Evolutionary conservation across 2,888 invertebrate species (phyloP), one percentile per base, ranked within the genome.

Genomic region (Calliopum simillimum): DNA sequence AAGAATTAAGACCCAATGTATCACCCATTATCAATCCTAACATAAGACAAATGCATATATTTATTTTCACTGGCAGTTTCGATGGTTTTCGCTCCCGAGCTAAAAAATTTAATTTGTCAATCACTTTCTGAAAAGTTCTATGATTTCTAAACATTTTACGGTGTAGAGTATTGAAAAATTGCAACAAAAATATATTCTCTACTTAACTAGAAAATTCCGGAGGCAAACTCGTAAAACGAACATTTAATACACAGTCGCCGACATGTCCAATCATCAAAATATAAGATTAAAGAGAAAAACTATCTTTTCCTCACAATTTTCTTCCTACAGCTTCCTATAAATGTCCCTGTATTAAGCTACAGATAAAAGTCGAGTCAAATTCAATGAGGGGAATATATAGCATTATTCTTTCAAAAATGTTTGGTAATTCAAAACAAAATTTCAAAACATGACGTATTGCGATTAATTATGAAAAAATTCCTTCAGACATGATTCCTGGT

Each of bases 1-100:
- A n/a, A n/a, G n/a, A n/a, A n/a, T n/a, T n/a, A n/a, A n/a, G n/a
- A 23, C 23, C 56, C 25, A 56, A 56, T 16, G 14, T 23, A 25
- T 56, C 56, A 25, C 56, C 23, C 21, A 56, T 25, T 12, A 56
- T 56, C 23, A 56, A 56, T 23, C 23, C 56, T 56, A 56, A 56
- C 14, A 56, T 3, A 13, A 56, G 21, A 11, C 6, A 56, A n/a
- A n/a, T n/a, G n/a, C 14, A 56, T 23, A 56, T 56, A 23, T 23
- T 23, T 3, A 3, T 3, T 25, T 4, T 23, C 14, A 8, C 25
- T 14, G 11, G 21, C 12, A 23, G 56, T 56, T 2, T 56, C 25
- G 25, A 56, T 23, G 21, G 5, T 23, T 25, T 23, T 21, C 56
- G 19, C 21, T 56, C 56, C 8, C 47, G 3, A 47, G 49, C 49